A percentile compares a stretch with the other conserved stretches of the same genome.
These are phyloP conservation scores for Rhabdomys pumilio DNA, from an alignment of 2,797 vertebrate genomes.

Conservation along the genomic window DNA sequence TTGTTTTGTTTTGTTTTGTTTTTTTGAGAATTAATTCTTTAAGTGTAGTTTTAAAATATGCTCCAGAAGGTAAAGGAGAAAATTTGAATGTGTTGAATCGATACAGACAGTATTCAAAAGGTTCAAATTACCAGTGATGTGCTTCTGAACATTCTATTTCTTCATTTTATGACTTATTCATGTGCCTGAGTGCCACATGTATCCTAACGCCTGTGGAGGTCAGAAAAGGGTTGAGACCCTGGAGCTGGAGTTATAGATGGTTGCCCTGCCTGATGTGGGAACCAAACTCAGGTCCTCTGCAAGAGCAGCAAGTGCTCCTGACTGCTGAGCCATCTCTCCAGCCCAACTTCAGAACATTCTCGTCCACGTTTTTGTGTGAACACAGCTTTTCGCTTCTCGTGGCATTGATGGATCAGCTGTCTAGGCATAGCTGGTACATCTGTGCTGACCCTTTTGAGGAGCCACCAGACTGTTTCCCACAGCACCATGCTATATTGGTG, in stretches of 20 bases:
- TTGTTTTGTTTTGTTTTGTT: no score
- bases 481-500: neutral
- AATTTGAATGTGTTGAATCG: neutral
- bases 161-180: neutral
- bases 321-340: no score
- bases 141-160: neutral
- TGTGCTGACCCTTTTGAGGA: neutral
- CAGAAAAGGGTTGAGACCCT: neutral
- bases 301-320: no score
- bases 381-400: neutral
- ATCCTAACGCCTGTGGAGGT: neutral
- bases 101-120: neutral
- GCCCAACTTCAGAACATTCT: neutral
- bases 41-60: neutral
- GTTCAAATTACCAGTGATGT: neutral
- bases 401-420: neutral
- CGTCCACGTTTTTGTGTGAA: neutral
- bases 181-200: no score
- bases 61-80: neutral
- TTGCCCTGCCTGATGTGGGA: no score
- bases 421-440: neutral
- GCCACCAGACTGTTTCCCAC: neutral
- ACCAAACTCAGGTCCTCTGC: no score
- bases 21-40: no score
- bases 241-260: no score